phyloP scores from a whole-genome alignment of 2,888 invertebrate genomes.

The Melitaea athalia region DNA sequence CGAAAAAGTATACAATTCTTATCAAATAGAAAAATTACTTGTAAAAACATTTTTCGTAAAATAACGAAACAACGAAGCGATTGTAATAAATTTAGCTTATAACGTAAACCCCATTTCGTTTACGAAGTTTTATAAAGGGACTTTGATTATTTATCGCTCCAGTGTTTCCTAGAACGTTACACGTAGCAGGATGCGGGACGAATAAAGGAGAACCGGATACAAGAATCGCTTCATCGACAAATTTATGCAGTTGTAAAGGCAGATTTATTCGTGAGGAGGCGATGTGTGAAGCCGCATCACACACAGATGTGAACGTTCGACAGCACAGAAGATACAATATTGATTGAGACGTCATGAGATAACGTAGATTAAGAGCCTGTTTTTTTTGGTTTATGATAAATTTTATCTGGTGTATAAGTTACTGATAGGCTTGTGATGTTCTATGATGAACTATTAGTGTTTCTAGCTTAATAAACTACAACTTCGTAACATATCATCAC shows the following conservation, averaged over 20 bases:
- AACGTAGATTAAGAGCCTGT: not conserved
- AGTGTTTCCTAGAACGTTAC: constrained; percentile 50
- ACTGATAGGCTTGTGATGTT: no score
- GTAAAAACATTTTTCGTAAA: not conserved
- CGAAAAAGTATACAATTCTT: no score
- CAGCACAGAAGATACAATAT: not conserved
- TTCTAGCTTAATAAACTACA: no score
- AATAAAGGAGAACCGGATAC: constrained; percentile 72
- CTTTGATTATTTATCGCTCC: constrained; percentile 38
- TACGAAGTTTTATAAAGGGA: constrained; percentile 21
- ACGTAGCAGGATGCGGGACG: constrained; percentile 60
- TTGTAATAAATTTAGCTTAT: not conserved
- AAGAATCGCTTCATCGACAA: constrained; percentile 76
- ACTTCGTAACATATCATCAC: no score
- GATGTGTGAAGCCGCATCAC: constrained; percentile 61
- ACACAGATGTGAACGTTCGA: constrained; percentile 40
- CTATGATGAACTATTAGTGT: no score
- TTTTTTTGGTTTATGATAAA: no score
- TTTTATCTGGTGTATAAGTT: no score
- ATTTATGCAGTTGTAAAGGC: constrained; percentile 77
- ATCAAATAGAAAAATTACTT: not conserved
- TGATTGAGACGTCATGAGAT: constrained; percentile 3
- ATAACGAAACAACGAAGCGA: not conserved
- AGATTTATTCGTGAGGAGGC: constrained; percentile 71
- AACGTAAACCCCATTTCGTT: constrained; percentile 10